Conservation (phyloP, 2,888 invertebrate genomes). For the Drosophila putrida region DNA sequence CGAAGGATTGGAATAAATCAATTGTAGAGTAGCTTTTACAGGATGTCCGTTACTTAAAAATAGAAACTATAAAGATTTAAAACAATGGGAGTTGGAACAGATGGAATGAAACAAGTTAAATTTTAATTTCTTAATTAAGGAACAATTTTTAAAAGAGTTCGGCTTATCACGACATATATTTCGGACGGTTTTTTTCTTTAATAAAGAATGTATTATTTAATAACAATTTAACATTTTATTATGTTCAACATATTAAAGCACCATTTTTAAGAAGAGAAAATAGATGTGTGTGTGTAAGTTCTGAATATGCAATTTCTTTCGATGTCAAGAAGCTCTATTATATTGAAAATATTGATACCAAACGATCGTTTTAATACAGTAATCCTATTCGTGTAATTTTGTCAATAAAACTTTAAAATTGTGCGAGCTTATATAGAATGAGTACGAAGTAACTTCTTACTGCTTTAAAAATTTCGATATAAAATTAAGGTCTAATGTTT, state of each 20-base stretch:
- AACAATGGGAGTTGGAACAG: neutral
- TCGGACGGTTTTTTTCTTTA: neutral
- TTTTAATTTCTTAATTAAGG: neutral
- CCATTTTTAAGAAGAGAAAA: slow-evolving; percentile 2
- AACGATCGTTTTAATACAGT: too few species aligned
- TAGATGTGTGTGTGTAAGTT: neutral
- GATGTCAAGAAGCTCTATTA: too few species aligned
- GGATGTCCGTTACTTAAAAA: neutral
- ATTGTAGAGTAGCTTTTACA: neutral
- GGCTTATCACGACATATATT: neutral
- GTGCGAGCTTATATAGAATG: neutral
- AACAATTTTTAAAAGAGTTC: neutral
- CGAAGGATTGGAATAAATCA: neutral
- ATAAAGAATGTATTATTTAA: neutral
- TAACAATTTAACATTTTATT: neutral
- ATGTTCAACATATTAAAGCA: slow-evolving; percentile 6
- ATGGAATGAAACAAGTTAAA: neutral
- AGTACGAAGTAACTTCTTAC: neutral
- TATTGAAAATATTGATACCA: too few species aligned
- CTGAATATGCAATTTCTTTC: too few species aligned
- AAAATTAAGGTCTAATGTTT: neutral
- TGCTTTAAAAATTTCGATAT: neutral
- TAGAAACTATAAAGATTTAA: too few species aligned
- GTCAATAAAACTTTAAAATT: neutral
- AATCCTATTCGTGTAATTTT: neutral